These are phyloP conservation scores for Chaenogobius annularis DNA, from an alignment of 2,113 vertebrate species.

Conservation along the genomic window DNA sequence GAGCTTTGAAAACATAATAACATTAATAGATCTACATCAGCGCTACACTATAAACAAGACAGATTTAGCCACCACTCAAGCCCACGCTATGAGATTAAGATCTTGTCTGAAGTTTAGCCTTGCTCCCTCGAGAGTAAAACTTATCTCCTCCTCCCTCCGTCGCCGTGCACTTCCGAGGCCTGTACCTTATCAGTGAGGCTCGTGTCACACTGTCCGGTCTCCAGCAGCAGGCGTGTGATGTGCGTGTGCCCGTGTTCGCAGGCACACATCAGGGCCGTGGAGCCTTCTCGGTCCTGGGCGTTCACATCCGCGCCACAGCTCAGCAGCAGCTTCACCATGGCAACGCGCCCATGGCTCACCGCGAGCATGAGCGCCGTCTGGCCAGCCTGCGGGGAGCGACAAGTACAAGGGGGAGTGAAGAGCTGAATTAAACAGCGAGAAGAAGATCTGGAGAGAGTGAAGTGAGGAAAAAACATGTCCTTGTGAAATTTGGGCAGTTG, in stretches of 20 bases:
- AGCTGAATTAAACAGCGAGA: conserved; percentile 6
- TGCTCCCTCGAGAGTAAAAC: too few species aligned
- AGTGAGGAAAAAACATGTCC: background rate
- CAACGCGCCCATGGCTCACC: conserved; percentile 85
- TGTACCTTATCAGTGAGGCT: conserved; percentile 81
- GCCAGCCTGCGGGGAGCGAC: conserved; percentile 75
- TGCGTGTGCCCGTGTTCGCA: conserved; percentile 88
- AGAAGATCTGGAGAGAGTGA: background rate
- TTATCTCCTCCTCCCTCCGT: too few species aligned
- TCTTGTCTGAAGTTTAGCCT: too few species aligned
- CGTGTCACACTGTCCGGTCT: conserved; percentile 77
- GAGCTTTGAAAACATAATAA: too few species aligned
- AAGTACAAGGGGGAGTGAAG: conserved; percentile 16
- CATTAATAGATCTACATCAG: too few species aligned
- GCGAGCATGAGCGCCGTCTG: conserved; percentile 92
- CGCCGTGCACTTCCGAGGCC: background rate
- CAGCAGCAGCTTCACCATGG: conserved; percentile 86
- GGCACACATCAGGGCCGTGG: conserved; percentile 89
- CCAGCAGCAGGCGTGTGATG: conserved; percentile 84
- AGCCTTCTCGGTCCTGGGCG: conserved; percentile 84
- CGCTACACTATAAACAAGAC: too few species aligned
- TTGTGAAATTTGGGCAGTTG: background rate
- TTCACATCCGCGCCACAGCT: conserved; percentile 81
- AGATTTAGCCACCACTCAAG: too few species aligned
- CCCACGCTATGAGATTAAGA: too few species aligned